phyloP scores from a whole-genome alignment of 2,797 vertebrate species.

The Amphiprion clarkii region DNA sequence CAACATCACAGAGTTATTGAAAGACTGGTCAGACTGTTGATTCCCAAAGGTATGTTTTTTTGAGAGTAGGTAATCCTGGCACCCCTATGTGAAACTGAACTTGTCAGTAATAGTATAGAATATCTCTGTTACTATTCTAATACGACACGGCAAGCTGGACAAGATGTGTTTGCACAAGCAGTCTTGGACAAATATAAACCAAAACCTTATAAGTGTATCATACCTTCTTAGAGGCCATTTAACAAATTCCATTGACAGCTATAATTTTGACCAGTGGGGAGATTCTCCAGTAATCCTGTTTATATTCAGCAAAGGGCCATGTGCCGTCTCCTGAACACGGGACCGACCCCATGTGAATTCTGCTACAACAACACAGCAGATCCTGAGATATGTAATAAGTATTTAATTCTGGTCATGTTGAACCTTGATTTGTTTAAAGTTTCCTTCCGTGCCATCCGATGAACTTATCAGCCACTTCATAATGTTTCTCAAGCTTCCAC shows the following conservation, averaged over 20 bases:
- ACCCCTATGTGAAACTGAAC: conserved; percentile 48
- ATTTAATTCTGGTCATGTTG: conserved; percentile 9
- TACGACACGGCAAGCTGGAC: conserved; percentile 52
- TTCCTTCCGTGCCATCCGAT: not conserved
- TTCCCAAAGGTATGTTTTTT: conserved; percentile 34
- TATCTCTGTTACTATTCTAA: conserved; percentile 82
- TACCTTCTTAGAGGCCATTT: conserved; percentile 53
- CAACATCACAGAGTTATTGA: conserved; percentile 6
- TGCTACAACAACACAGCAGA: not conserved
- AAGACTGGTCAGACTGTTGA: not conserved
- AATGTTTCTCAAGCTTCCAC: conserved; percentile 8
- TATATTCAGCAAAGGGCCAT: conserved; percentile 13
- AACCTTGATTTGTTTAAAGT: not conserved
- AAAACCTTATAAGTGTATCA: conserved; percentile 72
- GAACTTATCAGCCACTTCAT: not conserved
- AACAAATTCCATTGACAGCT: conserved; percentile 53
- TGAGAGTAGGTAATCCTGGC: conserved; percentile 34
- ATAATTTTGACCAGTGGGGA: conserved; percentile 22
- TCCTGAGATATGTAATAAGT: not conserved
- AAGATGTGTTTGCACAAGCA: conserved; percentile 68
- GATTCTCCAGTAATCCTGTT: conserved; percentile 27
- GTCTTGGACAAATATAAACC: conserved; percentile 81
- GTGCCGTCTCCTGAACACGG: not conserved
- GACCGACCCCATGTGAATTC: conserved; percentile 3
- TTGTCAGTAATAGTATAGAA: conserved; percentile 79